A percentile compares a stretch with the other conserved stretches of the same genome.
Evolutionary conservation across 30 jellyfish, hydroid and myxozoan species (phyloP).

Genomic region (Mastigias papua): DNA sequence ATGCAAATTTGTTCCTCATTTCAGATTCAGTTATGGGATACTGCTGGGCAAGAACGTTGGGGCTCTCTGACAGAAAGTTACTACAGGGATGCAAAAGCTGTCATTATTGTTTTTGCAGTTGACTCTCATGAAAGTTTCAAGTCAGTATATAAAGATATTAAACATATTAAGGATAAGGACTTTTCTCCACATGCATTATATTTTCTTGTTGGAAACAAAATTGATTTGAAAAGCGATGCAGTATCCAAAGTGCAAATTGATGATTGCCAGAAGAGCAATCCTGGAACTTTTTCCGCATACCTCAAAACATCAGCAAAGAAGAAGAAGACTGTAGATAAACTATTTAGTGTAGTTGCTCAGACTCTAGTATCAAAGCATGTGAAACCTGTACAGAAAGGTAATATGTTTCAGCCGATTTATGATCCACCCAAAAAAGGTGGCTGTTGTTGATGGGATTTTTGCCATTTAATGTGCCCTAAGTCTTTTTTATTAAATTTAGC

Average conservation of each 20-base stretch:
- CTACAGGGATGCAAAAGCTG: constrained; percentile 1
- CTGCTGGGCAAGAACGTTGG: constrained; percentile 42
- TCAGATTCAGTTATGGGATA: constrained; percentile 46
- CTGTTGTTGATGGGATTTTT: not conserved
- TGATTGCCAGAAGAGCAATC: constrained; percentile 16
- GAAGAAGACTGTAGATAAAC: not conserved
- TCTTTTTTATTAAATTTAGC: too few relatives aligned
- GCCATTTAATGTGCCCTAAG: not conserved
- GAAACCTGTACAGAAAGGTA: not conserved
- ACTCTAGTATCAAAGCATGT: not conserved
- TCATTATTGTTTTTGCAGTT: constrained; percentile 9
- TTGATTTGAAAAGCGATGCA: not conserved
- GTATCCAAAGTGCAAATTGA: constrained; percentile 1
- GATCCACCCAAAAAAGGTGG: not conserved
- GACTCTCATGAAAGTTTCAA: constrained; percentile 13
- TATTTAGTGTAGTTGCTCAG: not conserved
- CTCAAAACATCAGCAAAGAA: constrained; percentile 8
- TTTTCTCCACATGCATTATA: constrained; percentile 19
- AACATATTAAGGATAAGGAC: not conserved
- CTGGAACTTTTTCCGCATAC: not conserved
- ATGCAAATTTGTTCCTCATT: not conserved
- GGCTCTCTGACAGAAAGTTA: constrained; percentile 23
- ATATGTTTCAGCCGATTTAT: not conserved
- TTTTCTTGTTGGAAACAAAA: constrained; percentile 31
- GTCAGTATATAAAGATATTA: not conserved